Evolutionary conservation across 2,797 vertebrate genomes (phyloP).

Genomic region (Apogon hyalosoma): DNA sequence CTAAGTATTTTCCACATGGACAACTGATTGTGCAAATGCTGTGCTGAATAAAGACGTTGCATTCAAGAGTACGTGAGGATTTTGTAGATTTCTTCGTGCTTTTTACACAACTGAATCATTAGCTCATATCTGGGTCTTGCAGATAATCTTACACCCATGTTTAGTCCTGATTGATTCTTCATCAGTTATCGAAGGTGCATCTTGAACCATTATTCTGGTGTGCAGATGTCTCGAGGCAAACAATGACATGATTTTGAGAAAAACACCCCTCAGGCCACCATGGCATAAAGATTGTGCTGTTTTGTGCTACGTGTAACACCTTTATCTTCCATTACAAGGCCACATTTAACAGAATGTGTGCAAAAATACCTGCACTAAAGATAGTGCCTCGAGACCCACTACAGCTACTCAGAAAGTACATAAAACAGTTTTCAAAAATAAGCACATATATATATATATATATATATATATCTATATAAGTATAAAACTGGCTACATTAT

Average conservation of each 20-base stretch:
- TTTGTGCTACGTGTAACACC: slow-evolving; percentile 34
- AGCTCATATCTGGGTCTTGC: background rate
- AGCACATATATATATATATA: slow-evolving; percentile 12
- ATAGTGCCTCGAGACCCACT: slow-evolving; percentile 22
- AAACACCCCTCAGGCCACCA: slow-evolving; percentile 17
- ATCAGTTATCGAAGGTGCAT: background rate
- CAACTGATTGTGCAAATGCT: slow-evolving; percentile 72
- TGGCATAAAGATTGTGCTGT: slow-evolving; percentile 34
- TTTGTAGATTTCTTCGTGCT: slow-evolving; percentile 9
- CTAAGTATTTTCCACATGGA: slow-evolving; percentile 44
- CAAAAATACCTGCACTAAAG: slow-evolving; percentile 48
- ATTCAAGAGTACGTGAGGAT: slow-evolving; percentile 39
- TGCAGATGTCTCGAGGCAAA: slow-evolving; percentile 2
- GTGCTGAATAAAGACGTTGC: slow-evolving; percentile 46
- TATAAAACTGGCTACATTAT: slow-evolving; percentile 52
- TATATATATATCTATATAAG: slow-evolving; percentile 10
- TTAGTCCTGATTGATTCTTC: background rate
- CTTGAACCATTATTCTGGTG: background rate
- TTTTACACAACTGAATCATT: slow-evolving; percentile 21
- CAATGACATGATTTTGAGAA: slow-evolving; percentile 3
- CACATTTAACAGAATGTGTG: slow-evolving; percentile 49
- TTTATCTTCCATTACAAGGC: slow-evolving; percentile 48
- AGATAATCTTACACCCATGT: background rate
- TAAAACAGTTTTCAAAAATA: slow-evolving; percentile 41
- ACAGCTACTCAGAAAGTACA: slow-evolving; percentile 32